A percentile compares a stretch with the other conserved stretches of the same genome.
phyloP scores from a whole-genome alignment of 2,113 vertebrate species.

The Cyrtonyx montezumae region DNA sequence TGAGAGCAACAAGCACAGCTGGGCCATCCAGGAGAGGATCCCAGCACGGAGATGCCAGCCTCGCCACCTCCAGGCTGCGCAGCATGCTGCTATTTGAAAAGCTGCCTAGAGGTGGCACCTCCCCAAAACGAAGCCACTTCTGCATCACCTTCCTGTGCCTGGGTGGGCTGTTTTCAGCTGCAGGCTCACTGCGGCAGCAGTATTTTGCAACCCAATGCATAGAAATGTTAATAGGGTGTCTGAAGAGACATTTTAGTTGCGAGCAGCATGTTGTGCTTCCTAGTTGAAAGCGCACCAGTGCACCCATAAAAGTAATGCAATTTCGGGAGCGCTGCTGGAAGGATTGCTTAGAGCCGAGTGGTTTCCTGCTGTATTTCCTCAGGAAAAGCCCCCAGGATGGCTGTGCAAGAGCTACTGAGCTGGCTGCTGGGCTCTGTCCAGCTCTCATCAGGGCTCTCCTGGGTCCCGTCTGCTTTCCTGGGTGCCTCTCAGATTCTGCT shows the following conservation, averaged over 20 bases:
- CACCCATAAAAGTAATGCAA: constrained; percentile 14
- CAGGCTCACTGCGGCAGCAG: neutral
- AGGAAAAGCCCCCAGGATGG: neutral
- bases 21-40: neutral
- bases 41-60: rapidly evolving
- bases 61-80: neutral
- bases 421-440: neutral
- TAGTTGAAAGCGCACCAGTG: constrained; percentile 2
- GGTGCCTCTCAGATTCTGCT: neutral
- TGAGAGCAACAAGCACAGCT: neutral
- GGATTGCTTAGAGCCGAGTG: neutral
- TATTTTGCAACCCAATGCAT: neutral
- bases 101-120: neutral
- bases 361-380: neutral
- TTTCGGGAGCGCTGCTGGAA: neutral
- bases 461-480: neutral
- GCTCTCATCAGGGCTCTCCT: neutral
- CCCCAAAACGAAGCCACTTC: neutral
- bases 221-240: neutral
- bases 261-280: neutral
- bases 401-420: neutral
- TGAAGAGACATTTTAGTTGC: constrained; percentile 10
- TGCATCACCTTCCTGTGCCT: neutral
- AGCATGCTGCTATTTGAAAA: neutral
- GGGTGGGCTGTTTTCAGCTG: neutral